Evolutionary conservation across 2,113 vertebrate species (phyloP), one percentile per base, ranked within the genome.

Genomic region (Nestor notabilis): DNA sequence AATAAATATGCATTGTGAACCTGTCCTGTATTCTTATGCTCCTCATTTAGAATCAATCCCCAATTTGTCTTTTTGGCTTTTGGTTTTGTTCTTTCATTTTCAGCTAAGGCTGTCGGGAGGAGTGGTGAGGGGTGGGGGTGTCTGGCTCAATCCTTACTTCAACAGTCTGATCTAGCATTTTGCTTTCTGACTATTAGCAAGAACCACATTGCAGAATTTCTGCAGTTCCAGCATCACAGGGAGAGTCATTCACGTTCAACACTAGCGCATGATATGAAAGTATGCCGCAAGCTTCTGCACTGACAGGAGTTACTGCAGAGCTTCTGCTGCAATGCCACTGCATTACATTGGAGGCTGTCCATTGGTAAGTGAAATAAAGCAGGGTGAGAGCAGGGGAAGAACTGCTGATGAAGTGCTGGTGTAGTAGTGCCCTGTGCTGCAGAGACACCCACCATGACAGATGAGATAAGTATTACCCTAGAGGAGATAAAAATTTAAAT

Each of bases 261-360:
- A 5, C 52, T 17, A 70, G 70, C 1, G 0, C 41, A 65, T 28
- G 18, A 5, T 50, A 29, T 13, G 11, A 53, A 83, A 86, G 58
- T 17, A 19, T 12, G 81, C 69, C 2, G 1, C 88, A 92, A 53
- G 63, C 77, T 64, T 77, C 83, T 60, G 52, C 72, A 33, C 72
- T 61, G 75, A 46, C 43, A 76, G 77, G 12, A 89, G 65, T 53
- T 90, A 47, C 87, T 91, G 93, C 90, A 69, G 74, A 83, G 47
- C 31, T 56, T 55, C 58, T 93, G 96, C 96, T 94, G 95, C 96
- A 95, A 27, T 58, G 88, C 23, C 52, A n/a, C 76, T 96, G 87
- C 78, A 75, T 49, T 56, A 37, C 24, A 56, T 14, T 18, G 37
- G 41, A 61, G 65, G 11, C 60, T 83, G 53, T 74, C 69, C 84